Percentiles rank a stretch among this genome's conserved stretches.
Conservation (phyloP, 1,140 invertebrate species). For the Vanessa atalanta region DNA sequence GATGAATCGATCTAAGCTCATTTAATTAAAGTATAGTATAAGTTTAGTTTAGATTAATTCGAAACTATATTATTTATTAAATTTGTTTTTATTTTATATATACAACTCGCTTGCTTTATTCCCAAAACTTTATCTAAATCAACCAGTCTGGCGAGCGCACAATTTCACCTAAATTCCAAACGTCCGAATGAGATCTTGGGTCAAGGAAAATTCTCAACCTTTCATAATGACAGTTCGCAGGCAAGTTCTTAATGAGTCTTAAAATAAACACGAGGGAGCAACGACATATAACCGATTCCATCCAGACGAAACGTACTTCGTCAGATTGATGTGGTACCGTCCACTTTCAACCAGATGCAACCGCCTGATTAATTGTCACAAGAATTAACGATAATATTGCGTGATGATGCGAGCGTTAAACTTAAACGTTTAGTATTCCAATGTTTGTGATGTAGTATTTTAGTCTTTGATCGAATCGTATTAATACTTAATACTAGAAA, state of each 20-base stretch:
- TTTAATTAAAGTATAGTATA: too few relatives aligned
- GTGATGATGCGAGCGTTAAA: slow-evolving; percentile 31
- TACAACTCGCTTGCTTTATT: too few relatives aligned
- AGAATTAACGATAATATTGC: slow-evolving; percentile 52
- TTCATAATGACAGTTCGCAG: neutral
- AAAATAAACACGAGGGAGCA: slow-evolving; percentile 43
- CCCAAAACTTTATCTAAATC: too few relatives aligned
- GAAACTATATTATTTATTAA: too few relatives aligned
- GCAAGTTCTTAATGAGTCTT: slow-evolving; percentile 20
- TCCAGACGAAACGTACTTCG: slow-evolving; percentile 40
- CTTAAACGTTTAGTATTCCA: slow-evolving; percentile 2
- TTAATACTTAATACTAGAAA: too few relatives aligned
- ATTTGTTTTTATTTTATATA: too few relatives aligned
- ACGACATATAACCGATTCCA: slow-evolving; percentile 50
- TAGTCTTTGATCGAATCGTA: neutral
- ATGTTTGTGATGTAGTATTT: neutral
- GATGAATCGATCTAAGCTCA: too few relatives aligned
- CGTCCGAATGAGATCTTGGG: too few relatives aligned
- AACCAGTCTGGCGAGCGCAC: too few relatives aligned
- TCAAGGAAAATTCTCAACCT: neutral
- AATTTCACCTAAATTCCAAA: too few relatives aligned
- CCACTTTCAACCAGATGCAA: slow-evolving; percentile 41
- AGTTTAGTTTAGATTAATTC: too few relatives aligned
- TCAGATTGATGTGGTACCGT: slow-evolving; percentile 46
- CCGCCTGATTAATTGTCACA: slow-evolving; percentile 53